Conservation (phyloP, 2,888 invertebrate genomes). For the Syritta pipiens region DNA sequence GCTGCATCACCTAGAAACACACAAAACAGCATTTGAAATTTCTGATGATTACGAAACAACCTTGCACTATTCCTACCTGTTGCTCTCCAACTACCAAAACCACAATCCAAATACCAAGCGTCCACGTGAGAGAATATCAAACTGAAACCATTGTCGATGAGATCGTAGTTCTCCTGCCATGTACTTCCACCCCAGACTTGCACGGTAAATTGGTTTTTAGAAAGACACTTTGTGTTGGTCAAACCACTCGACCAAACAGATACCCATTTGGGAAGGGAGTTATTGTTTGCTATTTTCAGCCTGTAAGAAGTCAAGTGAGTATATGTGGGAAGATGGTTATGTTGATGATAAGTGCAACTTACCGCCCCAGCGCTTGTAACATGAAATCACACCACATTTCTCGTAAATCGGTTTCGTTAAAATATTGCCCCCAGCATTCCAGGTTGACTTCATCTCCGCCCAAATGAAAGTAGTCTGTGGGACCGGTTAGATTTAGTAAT, state of each 20-base stretch:
- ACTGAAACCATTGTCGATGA: slow-evolving; percentile 88
- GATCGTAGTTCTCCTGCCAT: slow-evolving; percentile 89
- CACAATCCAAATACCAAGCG: slow-evolving; percentile 93
- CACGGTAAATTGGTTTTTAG: slow-evolving; percentile 83
- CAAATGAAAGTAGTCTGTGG: slow-evolving; percentile 89
- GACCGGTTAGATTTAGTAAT: slow-evolving; percentile 86
- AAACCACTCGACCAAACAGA: slow-evolving; percentile 89
- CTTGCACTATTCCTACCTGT: slow-evolving; percentile 76
- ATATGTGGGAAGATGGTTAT: slow-evolving; percentile 15
- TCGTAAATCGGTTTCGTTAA: slow-evolving; percentile 88
- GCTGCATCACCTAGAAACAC: slow-evolving; percentile 85
- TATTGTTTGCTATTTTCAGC: slow-evolving; percentile 78
- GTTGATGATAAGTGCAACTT: slow-evolving; percentile 23
- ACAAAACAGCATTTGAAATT: not conserved
- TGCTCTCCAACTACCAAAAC: slow-evolving; percentile 91
- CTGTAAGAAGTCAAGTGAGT: slow-evolving; percentile 64
- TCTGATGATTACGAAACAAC: not conserved
- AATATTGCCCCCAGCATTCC: slow-evolving; percentile 88
- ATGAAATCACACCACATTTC: slow-evolving; percentile 90
- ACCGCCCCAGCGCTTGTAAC: slow-evolving; percentile 82
- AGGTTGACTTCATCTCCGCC: slow-evolving; percentile 86
- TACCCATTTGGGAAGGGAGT: slow-evolving; percentile 78
- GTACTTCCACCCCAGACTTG: slow-evolving; percentile 91
- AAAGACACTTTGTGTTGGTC: slow-evolving; percentile 86
- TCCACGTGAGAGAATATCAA: slow-evolving; percentile 91